phyloP scores from a whole-genome alignment of 2,888 invertebrate genomes.

The Phalangium opilio region DNA sequence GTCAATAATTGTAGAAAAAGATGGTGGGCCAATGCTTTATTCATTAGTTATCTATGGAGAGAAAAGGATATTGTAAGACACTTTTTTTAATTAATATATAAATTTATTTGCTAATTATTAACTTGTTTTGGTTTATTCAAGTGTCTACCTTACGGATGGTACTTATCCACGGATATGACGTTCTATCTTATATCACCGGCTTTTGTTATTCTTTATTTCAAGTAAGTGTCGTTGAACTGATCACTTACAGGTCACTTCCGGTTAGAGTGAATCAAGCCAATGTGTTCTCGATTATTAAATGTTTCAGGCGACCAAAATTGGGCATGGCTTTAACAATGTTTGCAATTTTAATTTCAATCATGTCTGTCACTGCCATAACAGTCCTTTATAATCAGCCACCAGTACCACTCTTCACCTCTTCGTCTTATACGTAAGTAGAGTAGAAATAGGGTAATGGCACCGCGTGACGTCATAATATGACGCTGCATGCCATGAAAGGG shows the following conservation, averaged over 20 bases:
- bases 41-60: constrained; percentile 4
- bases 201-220: constrained; percentile 11
- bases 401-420: constrained; percentile 14
- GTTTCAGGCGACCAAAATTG: constrained; percentile 12
- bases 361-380: constrained; percentile 10
- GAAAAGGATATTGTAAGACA: too few relatives aligned
- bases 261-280: too few relatives aligned
- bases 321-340: constrained; percentile 10
- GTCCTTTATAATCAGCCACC: constrained; percentile 14
- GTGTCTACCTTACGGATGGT: constrained; percentile 19
- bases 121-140: too few relatives aligned
- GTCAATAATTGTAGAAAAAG: constrained; percentile 13
- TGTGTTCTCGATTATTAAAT: too few relatives aligned
- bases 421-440: constrained; percentile 12
- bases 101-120: too few relatives aligned
- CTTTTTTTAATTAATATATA: too few relatives aligned
- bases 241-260: too few relatives aligned
- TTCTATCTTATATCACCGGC: constrained; percentile 15
- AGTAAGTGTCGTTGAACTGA: constrained; percentile 5
- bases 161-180: constrained; percentile 16
- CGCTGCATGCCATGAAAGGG: too few relatives aligned
- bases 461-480: too few relatives aligned
- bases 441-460: too few relatives aligned
- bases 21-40: constrained; percentile 17
- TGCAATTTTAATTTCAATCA: constrained; percentile 12